Base-by-base conservation (phyloP, 2,888 invertebrate genomes). In the Acronicta psi region DNA sequence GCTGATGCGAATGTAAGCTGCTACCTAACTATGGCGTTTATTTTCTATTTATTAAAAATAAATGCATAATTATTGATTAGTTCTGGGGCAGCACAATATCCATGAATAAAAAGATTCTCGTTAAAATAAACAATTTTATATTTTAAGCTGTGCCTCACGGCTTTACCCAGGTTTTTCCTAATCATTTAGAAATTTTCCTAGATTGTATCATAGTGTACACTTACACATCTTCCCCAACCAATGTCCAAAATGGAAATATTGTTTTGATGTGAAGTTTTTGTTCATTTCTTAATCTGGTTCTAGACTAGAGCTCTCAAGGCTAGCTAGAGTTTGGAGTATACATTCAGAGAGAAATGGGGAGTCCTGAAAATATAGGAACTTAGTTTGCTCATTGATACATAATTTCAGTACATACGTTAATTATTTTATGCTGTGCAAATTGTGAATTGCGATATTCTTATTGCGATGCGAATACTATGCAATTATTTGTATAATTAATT, bases 1-100 rank as follows among this genome's bases (percentile, higher is more conserved):
- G 65, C 65, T 23, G 13, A 20, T 54, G 65, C 65, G 65, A 65
- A 54, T 44, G 44, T 18, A 11, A 16, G 2, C 34, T 13, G n/a
- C 9, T 31, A 29, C 17, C 20, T 20, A 38, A 40, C 20, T 44
- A 25, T 49, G 69, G 34, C 34, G 20, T 25, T 25, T 25, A 25
- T 13, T n/a, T 7, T 20, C 25, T 37, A 7, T 1, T 23, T 37
- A 45, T 8, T 11, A 38, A 16, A 23, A 37, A 17, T 16, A 16
- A 47, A 43, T 5, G 5, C 6, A 29, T 7, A 40, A n/a, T 40
- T 43, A 43, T 43, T 25, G 42, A 43, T 43, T 43, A 25, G 4
- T n/a, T 43, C 14, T 16, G 25, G 42, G 29, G 16, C 13, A 34
- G 7, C n/a, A 6, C 34, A 34, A 34, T 7, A 4, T 34, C 2